These are phyloP conservation scores for Rhyacichthys aspro DNA, from an alignment of 2,797 vertebrate genomes.

Conservation along the genomic window DNA sequence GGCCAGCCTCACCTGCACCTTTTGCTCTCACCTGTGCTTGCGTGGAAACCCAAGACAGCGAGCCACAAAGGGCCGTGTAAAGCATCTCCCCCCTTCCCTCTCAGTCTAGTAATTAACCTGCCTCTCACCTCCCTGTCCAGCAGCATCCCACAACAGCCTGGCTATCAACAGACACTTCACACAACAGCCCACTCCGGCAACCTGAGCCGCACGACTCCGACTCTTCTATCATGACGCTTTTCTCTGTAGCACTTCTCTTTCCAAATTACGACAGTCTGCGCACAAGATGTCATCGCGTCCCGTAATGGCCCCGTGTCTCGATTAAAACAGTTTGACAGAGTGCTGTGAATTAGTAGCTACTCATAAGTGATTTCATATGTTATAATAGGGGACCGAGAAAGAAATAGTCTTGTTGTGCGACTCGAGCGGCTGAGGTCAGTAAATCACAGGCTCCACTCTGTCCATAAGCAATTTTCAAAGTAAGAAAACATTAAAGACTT, in stretches of 20 bases:
- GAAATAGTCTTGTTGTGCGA: slow-evolving; percentile 49
- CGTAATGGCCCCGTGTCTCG: slow-evolving; percentile 52
- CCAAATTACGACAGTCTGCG: slow-evolving; percentile 45
- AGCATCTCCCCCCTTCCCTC: slow-evolving; percentile 73
- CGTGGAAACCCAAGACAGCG: slow-evolving; percentile 68
- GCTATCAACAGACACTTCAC: slow-evolving; percentile 78
- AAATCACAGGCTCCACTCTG: slow-evolving; percentile 69
- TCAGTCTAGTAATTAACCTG: slow-evolving; percentile 81
- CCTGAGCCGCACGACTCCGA: slow-evolving; percentile 55
- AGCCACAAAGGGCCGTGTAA: slow-evolving; percentile 75
- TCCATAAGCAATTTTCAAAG: slow-evolving; percentile 65
- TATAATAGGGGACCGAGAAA: slow-evolving; percentile 38
- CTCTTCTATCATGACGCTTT: slow-evolving; percentile 67
- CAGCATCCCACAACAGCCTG: slow-evolving; percentile 69
- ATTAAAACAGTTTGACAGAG: slow-evolving; percentile 60
- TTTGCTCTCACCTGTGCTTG: slow-evolving; percentile 58
- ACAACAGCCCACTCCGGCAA: slow-evolving; percentile 72
- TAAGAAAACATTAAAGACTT: slow-evolving; percentile 75
- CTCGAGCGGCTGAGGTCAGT: slow-evolving; percentile 54
- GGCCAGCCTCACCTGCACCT: slow-evolving; percentile 48
- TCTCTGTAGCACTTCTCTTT: slow-evolving; percentile 66
- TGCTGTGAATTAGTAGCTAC: slow-evolving; percentile 66
- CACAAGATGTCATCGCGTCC: slow-evolving; percentile 56
- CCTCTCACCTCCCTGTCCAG: slow-evolving; percentile 77
- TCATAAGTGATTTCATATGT: slow-evolving; percentile 72